These are phyloP conservation scores for Bellardia bayeri DNA, from an alignment of 2,888 invertebrate genomes.

Conservation along the genomic window DNA sequence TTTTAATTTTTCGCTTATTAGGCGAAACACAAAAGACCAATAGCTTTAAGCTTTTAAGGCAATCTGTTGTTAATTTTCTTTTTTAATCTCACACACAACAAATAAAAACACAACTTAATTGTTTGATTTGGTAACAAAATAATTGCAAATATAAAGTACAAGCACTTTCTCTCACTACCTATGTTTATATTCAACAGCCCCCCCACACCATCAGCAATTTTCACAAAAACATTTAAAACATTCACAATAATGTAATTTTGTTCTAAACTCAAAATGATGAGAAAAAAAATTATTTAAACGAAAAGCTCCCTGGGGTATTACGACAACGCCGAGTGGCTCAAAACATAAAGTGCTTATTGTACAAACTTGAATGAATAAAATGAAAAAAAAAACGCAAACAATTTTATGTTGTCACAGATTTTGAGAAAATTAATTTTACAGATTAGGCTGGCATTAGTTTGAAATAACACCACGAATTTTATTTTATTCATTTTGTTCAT, in stretches of 20 bases:
- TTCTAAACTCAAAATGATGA: constrained; percentile 45
- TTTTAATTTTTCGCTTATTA: constrained; percentile 70
- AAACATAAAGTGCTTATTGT: constrained; percentile 52
- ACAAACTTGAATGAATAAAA: constrained; percentile 27
- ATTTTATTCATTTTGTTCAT: constrained; percentile 42
- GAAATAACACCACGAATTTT: constrained; percentile 60
- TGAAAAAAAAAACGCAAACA: neutral
- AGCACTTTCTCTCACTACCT: neutral
- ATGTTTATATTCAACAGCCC: neutral
- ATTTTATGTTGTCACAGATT: constrained; percentile 64
- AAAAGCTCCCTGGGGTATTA: constrained; percentile 68
- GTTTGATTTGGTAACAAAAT: constrained; percentile 67
- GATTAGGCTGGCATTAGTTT: constrained; percentile 74
- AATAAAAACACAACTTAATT: constrained; percentile 46
- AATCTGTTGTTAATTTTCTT: constrained; percentile 69
- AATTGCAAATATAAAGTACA: constrained; percentile 62
- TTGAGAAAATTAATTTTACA: constrained; percentile 77
- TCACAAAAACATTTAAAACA: constrained; percentile 59
- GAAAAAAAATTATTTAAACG: constrained; percentile 16
- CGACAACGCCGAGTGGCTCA: constrained; percentile 61
- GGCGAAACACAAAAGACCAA: constrained; percentile 58
- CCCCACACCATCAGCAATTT: neutral
- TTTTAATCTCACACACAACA: neutral
- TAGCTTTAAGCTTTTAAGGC: constrained; percentile 62
- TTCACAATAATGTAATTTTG: constrained; percentile 65